Conservation (phyloP, 2,113 vertebrate species). For the Alosa alosa region DNA sequence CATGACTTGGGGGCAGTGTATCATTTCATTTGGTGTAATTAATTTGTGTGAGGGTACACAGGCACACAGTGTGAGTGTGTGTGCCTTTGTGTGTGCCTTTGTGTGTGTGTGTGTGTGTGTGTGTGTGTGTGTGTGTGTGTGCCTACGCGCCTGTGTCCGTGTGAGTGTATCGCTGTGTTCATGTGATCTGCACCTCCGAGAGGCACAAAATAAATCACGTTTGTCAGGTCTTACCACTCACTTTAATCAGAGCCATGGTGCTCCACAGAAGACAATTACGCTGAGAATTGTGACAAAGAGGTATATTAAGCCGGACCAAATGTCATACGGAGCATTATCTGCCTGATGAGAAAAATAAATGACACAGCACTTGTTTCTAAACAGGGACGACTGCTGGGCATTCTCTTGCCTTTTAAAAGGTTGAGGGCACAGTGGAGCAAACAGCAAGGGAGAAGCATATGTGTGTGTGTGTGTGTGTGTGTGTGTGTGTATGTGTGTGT, state of each 20-base stretch:
- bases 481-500: background rate
- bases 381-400: constrained; percentile 19
- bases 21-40: constrained; percentile 59
- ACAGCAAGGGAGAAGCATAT: background rate
- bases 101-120: constrained; percentile 13
- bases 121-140: constrained; percentile 1
- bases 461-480: background rate
- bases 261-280: constrained; percentile 50
- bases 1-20: constrained; percentile 42
- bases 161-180: constrained; percentile 24
- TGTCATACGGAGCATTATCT: constrained; percentile 48
- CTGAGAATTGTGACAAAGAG: constrained; percentile 51
- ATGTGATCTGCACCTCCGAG: constrained; percentile 16
- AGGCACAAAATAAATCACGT: constrained; percentile 51
- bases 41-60: constrained; percentile 48
- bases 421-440: background rate
- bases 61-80: constrained; percentile 33
- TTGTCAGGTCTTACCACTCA: constrained; percentile 55
- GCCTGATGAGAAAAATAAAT: constrained; percentile 30
- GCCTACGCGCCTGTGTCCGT: background rate
- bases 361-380: constrained; percentile 35
- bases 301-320: constrained; percentile 52
- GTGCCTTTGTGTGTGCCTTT: constrained; percentile 26
- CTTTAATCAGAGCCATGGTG: constrained; percentile 55
- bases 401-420: constrained; percentile 2